Conservation (phyloP, 2,888 invertebrate species). For the Pristionchus exspectatus region DNA sequence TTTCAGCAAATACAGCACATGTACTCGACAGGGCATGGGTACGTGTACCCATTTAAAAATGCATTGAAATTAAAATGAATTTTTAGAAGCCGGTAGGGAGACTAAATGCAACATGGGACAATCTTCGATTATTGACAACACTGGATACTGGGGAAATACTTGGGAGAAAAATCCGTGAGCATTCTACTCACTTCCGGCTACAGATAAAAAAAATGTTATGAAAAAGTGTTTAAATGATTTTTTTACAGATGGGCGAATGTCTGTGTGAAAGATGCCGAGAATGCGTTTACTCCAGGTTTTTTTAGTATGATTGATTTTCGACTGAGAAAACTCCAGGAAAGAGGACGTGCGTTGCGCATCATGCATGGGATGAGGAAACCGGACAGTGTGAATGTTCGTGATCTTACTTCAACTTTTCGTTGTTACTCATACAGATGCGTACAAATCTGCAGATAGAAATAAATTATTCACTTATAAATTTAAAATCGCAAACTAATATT, state of each 20-base stretch:
- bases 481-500: not conserved
- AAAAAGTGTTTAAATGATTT: not conserved
- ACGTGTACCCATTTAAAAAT: too few relatives aligned
- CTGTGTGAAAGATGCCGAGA: not conserved
- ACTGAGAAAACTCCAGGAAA: not conserved
- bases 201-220: not conserved
- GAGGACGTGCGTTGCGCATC: not conserved
- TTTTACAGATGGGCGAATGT: not conserved
- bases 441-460: not conserved
- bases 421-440: not conserved
- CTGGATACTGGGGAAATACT: not conserved
- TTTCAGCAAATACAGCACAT: not conserved
- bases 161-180: not conserved
- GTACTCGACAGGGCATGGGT: not conserved
- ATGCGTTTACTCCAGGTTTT: not conserved
- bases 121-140: not conserved
- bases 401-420: not conserved
- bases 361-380: not conserved
- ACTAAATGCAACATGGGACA: not conserved
- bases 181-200: not conserved
- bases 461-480: not conserved
- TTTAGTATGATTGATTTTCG: not conserved
- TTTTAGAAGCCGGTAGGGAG: not conserved
- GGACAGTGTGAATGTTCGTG: not conserved
- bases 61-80: too few relatives aligned